phyloP scores from a whole-genome alignment of 2,113 vertebrate species.

The Myrmecophaga tridactyla region DNA sequence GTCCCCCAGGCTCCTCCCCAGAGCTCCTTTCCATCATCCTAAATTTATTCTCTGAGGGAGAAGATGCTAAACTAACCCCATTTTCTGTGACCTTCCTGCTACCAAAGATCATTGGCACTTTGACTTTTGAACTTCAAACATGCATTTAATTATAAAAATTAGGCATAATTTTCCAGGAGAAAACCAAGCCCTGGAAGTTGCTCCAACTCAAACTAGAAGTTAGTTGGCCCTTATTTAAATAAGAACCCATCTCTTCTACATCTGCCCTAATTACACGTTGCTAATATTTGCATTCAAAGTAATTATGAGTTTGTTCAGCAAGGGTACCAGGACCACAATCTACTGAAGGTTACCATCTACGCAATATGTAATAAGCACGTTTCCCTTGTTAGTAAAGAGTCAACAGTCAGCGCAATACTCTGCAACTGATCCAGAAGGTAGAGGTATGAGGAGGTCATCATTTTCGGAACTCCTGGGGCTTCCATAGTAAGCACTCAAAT shows the following conservation, averaged over 20 bases:
- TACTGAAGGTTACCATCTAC: constrained; percentile 30
- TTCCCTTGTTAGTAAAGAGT: constrained; percentile 27
- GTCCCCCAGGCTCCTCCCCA: neutral
- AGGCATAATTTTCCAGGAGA: neutral
- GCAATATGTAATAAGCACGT: constrained; percentile 36
- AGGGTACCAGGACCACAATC: constrained; percentile 14
- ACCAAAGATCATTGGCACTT: neutral
- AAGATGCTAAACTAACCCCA: neutral
- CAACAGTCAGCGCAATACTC: constrained; percentile 23
- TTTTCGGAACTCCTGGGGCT: constrained; percentile 4
- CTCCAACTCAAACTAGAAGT: constrained; percentile 21
- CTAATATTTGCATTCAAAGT: constrained; percentile 26
- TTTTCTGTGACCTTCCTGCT: neutral
- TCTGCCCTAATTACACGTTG: constrained; percentile 29
- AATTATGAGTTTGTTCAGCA: constrained; percentile 51
- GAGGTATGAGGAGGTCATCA: neutral
- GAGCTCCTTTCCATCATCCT: neutral
- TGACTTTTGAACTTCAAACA: neutral
- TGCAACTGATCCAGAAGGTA: constrained; percentile 10
- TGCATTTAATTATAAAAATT: constrained; percentile 1
- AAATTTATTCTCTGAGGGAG: neutral
- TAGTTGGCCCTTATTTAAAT: neutral
- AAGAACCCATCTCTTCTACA: neutral
- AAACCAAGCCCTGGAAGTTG: constrained; percentile 20
- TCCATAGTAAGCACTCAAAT: neutral